phyloP scores from a whole-genome alignment of 2,888 invertebrate genomes.

The Myopa testacea region DNA sequence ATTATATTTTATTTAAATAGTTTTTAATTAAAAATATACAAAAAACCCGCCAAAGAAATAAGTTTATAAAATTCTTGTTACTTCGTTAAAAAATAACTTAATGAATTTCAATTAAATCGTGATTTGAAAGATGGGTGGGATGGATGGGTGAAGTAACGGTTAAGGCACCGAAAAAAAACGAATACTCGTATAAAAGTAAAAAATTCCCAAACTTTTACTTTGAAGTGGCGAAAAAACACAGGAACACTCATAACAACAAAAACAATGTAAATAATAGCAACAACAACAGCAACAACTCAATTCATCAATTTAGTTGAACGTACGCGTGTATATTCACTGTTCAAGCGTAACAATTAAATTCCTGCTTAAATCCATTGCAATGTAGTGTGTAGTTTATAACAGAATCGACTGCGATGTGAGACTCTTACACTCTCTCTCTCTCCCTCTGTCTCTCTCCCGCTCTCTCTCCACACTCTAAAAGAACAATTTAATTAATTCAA shows the following conservation, averaged over 20 bases:
- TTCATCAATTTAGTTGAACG: constrained; percentile 4
- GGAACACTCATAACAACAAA: not conserved
- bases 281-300: constrained; percentile 2
- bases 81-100: not conserved
- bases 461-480: not conserved
- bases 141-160: not conserved
- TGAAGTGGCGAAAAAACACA: constrained; percentile 21
- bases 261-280: not conserved
- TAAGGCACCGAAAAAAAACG: not conserved
- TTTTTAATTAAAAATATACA: too few species aligned
- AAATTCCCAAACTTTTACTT: constrained; percentile 14
- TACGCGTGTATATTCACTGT: too few species aligned
- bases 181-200: not conserved
- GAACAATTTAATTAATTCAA: constrained; percentile 35
- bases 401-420: not conserved
- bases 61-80: not conserved
- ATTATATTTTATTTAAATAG: too few species aligned
- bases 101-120: constrained; percentile 26
- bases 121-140: not conserved
- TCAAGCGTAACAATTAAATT: constrained; percentile 13
- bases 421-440: too few species aligned
- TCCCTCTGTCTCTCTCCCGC: too few species aligned
- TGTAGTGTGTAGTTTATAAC: too few species aligned
- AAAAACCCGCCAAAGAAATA: not conserved
- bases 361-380: not conserved